Evolutionary conservation across 1,140 invertebrate species (phyloP).

Genomic region (Rhopalosiphum maidis): DNA sequence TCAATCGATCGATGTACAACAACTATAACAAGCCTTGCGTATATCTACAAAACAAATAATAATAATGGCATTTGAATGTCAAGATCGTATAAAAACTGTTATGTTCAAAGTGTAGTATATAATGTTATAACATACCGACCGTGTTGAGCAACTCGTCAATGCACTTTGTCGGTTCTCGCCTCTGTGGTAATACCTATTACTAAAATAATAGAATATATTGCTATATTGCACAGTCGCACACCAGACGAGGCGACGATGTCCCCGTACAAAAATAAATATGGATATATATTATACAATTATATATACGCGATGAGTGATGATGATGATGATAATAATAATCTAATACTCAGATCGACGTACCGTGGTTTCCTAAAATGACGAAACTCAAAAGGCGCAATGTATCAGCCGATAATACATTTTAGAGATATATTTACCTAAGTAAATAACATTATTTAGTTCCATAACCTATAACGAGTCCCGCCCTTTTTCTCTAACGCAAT

Average conservation of each 20-base stretch:
- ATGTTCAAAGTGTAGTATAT: neutral
- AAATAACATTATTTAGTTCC: neutral
- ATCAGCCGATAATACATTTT: neutral
- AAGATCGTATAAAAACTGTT: neutral
- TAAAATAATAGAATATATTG: conserved; percentile 5
- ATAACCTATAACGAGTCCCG: conserved; percentile 40
- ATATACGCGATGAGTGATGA: neutral
- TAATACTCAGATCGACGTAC: neutral
- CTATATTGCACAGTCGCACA: neutral
- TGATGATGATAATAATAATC: neutral
- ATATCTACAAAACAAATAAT: neutral
- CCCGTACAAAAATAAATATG: conserved; percentile 33
- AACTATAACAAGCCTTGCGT: neutral
- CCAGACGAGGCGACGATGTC: neutral
- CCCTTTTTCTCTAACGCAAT: neutral
- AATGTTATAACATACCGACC: neutral
- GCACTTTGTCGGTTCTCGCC: neutral
- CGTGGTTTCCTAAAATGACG: conserved; percentile 8
- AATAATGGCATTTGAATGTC: neutral
- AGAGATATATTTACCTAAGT: neutral
- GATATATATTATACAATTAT: neutral
- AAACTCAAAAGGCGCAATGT: neutral
- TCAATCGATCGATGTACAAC: neutral
- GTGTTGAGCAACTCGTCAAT: conserved; percentile 11
- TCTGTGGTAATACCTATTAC: conserved; percentile 6